Conservation (phyloP, 2,797 vertebrate genomes). For the Anguilla obscura region DNA sequence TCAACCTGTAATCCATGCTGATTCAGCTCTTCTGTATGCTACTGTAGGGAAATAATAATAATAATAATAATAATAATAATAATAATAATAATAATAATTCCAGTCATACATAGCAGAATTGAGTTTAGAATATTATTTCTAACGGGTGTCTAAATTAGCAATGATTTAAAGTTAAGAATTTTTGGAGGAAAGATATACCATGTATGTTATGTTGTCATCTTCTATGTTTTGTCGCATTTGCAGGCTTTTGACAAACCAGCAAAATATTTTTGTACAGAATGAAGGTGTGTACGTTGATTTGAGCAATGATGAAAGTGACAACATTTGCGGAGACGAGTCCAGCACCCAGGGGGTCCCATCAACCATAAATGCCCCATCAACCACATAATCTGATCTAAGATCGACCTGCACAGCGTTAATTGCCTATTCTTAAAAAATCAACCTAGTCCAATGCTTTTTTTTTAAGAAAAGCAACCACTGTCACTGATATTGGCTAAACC, state of each 20-base stretch:
- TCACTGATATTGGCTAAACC: too few species aligned
- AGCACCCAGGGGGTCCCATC: conserved; percentile 5
- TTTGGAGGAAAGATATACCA: conserved; percentile 1
- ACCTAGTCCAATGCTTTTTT: background rate
- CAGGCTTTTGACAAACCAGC: conserved; percentile 46
- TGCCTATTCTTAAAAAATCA: background rate
- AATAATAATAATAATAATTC: conserved; percentile 14
- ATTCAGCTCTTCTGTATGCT: background rate
- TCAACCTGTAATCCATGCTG: background rate
- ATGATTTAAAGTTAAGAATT: background rate
- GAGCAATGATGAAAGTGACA: conserved; percentile 42
- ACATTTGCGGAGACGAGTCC: conserved; percentile 29
- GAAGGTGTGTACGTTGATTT: conserved; percentile 39
- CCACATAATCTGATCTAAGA: background rate
- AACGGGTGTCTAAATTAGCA: background rate
- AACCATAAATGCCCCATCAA: conserved; percentile 9
- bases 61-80: background rate
- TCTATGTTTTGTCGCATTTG: conserved; percentile 38
- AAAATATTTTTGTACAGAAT: conserved; percentile 47
- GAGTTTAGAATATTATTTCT: background rate
- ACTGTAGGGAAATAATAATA: background rate
- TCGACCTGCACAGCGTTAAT: background rate
- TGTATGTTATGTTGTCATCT: background rate
- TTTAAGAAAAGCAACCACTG: background rate
- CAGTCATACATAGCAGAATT: background rate